Conservation (phyloP, 2,888 invertebrate species). For the Leptopilina myrica region DNA sequence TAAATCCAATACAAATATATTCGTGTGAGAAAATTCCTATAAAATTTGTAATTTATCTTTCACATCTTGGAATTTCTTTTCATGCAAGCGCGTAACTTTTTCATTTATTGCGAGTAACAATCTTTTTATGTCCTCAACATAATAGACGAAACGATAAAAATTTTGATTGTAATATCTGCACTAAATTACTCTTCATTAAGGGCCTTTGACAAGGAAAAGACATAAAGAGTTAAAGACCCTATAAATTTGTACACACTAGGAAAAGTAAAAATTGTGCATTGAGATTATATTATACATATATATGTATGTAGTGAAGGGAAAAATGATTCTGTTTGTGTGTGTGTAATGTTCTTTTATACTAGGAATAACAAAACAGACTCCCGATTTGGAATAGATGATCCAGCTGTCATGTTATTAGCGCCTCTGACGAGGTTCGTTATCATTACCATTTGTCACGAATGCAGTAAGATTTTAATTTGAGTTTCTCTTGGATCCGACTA, state of each 20-base stretch:
- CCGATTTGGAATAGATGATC: conserved; percentile 59
- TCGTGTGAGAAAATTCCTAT: conserved; percentile 23
- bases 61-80: neutral
- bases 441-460: conserved; percentile 57
- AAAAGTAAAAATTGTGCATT: conserved; percentile 2
- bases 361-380: conserved; percentile 5
- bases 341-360: neutral
- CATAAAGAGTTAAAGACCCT: conserved; percentile 1
- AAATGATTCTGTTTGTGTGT: neutral
- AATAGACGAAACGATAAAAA: conserved; percentile 23
- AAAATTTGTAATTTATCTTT: neutral
- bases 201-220: conserved; percentile 16
- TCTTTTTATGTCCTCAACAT: neutral
- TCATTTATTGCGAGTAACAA: conserved; percentile 16
- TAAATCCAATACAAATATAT: neutral
- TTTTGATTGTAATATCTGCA: conserved; percentile 34
- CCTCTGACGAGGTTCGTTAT: conserved; percentile 59
- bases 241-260: conserved; percentile 20
- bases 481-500: conserved; percentile 54
- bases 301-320: neutral
- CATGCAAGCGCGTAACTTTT: neutral
- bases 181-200: conserved; percentile 31
- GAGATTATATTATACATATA: neutral
- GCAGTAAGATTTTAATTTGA: conserved; percentile 59
- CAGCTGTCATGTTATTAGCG: conserved; percentile 62